Evolutionary conservation across 2,888 invertebrate genomes (phyloP).

Genomic region (Ptychoptera contaminata): DNA sequence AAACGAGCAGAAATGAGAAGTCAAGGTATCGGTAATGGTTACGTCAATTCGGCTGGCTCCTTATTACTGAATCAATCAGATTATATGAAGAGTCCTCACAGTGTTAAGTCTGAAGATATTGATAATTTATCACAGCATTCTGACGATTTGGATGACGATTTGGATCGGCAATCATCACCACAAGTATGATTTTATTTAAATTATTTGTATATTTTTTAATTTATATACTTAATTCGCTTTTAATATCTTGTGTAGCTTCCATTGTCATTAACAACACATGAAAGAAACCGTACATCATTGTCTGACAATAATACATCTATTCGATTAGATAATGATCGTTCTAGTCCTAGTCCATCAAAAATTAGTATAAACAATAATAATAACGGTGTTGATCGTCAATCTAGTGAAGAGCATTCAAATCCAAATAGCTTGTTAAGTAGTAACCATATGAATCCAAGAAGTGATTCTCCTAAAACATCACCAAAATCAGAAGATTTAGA

Average conservation of each 20-base stretch:
- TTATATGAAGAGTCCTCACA: conserved; percentile 48
- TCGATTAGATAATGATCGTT: conserved; percentile 8
- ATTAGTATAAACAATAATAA: conserved; percentile 1
- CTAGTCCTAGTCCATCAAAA: conserved; percentile 5
- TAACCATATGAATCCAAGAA: conserved; percentile 10
- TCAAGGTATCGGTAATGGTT: conserved; percentile 26
- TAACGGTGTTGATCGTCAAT: conserved; percentile 6
- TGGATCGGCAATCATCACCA: conserved; percentile 46
- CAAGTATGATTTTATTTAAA: conserved; percentile 29
- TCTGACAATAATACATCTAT: conserved; percentile 3
- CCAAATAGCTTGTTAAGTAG: neutral
- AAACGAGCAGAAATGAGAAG: conserved; percentile 75
- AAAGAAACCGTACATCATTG: conserved; percentile 21
- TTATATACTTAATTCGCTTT: neutral
- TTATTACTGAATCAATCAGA: conserved; percentile 40
- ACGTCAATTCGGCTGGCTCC: conserved; percentile 14
- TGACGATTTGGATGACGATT: conserved; percentile 53
- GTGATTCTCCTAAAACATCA: conserved; percentile 13
- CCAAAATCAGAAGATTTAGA: conserved; percentile 24
- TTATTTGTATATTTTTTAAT: neutral
- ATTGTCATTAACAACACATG: conserved; percentile 48
- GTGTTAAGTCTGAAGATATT: conserved; percentile 43
- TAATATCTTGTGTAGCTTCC: conserved; percentile 24
- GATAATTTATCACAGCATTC: conserved; percentile 49
- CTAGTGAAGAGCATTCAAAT: neutral